Evolutionary conservation across 1,140 invertebrate genomes (phyloP), one percentile per base, ranked within the genome.

Genomic region (Trichogramma pretiosum): DNA sequence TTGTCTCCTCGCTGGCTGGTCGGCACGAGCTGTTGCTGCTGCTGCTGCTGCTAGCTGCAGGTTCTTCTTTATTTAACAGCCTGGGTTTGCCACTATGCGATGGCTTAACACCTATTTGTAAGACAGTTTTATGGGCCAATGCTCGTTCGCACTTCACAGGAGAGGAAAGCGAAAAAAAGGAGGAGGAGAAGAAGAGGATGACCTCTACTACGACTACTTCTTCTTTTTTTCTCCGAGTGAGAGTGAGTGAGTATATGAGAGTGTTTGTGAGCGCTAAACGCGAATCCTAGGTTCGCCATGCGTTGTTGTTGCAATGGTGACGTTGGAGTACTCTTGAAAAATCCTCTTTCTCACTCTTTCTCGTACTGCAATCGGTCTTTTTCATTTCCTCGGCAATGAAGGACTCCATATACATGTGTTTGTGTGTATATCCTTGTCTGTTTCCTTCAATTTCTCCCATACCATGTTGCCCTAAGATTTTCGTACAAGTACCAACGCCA

Each of bases 81-180:
- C 14, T 39, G 18, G 33, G 26, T 13, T 16, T 17, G 30, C 23
- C 38, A n/a, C n/a, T n/a, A 48, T 33, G 3, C 17, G 43, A 35
- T 35, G 26, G 36, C 51, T 62, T 53, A 52, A 52, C 56, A 52
- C 48, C 56, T 57, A 53, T 59, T 60, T 56, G 53, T 52, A 56
- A 42, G 56, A 55, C 54, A 55, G 52, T 53, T 61, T 60, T 52
- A 55, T 39, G 51, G 14, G n/a, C n/a, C 40, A 35, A 10, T 23
- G 51, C 52, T 55, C 32, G 56, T 60, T 58, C 55, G 48, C 54
- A 49, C 52, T 48, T 56, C 44, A 30, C 7, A 30, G 13, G 13
- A 30, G 13, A 30, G 13, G 13, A 30, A 30, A 30, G 13, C 8
- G 13, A 30, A 30, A 30, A 30, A 7, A 30, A 30, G 26, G 26